Conservation (phyloP, 2,797 vertebrate species). For the Botia kubotai region DNA sequence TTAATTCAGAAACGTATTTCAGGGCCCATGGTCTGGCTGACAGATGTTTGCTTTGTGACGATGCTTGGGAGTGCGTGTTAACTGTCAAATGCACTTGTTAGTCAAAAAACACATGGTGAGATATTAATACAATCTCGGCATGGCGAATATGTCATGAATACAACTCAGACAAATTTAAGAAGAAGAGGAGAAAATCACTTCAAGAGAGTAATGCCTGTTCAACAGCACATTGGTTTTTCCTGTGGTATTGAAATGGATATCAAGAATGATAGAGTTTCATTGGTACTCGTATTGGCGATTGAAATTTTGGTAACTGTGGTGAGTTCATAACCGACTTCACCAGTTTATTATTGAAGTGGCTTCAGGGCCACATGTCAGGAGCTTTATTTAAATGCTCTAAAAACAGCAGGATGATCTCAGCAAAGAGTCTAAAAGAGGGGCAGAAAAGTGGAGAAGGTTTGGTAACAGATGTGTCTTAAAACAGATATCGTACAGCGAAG, state of each 20-base stretch:
- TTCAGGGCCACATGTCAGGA: not conserved
- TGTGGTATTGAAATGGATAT: not conserved
- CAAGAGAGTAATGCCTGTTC: not conserved
- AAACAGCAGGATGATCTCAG: constrained; percentile 23
- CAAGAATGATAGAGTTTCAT: not conserved
- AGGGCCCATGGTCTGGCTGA: too few species aligned
- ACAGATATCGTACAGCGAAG: constrained; percentile 37
- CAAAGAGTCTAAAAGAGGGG: not conserved
- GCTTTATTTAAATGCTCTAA: constrained; percentile 15
- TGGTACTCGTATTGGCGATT: not conserved
- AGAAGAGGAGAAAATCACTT: not conserved
- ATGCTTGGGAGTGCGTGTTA: too few species aligned
- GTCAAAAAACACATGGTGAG: too few species aligned
- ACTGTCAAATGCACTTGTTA: too few species aligned
- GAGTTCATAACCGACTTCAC: not conserved
- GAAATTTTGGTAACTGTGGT: not conserved
- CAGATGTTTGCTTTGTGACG: too few species aligned
- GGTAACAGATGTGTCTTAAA: constrained; percentile 21
- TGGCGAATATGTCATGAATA: not conserved
- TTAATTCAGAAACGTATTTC: not conserved
- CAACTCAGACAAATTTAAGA: not conserved
- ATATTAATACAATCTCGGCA: too few species aligned
- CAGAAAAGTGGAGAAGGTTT: not conserved
- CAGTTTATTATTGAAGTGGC: not conserved
- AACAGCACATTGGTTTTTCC: not conserved